Evolutionary conservation across 2,888 invertebrate genomes (phyloP).

Genomic region (Zelleria hepariella): DNA sequence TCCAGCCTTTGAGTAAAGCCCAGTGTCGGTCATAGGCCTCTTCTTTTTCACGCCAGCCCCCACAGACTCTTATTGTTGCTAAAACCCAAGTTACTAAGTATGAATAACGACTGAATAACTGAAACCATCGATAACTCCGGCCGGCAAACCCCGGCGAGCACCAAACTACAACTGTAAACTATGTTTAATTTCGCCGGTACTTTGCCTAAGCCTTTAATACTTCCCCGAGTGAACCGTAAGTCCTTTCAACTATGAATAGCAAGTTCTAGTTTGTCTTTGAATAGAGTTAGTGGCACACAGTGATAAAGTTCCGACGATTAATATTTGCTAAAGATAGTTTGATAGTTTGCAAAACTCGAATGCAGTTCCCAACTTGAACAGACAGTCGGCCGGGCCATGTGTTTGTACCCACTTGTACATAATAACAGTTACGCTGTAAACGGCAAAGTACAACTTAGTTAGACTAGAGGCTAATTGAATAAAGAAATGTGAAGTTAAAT

Average conservation of each 20-base stretch:
- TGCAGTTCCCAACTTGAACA: slow-evolving; percentile 29
- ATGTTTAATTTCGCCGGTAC: neutral
- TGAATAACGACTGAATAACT: neutral
- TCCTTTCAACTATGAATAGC: slow-evolving; percentile 2
- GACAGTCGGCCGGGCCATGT: slow-evolving; percentile 11
- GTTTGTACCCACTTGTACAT: neutral
- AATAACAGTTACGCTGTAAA: neutral
- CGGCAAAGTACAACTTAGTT: neutral
- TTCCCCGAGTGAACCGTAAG: neutral
- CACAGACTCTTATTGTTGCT: too few relatives aligned
- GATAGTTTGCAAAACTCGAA: slow-evolving; percentile 35
- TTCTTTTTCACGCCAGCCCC: too few relatives aligned
- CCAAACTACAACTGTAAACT: neutral
- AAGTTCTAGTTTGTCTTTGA: slow-evolving; percentile 35
- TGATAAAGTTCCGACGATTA: slow-evolving; percentile 39
- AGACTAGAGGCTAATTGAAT: too few relatives aligned
- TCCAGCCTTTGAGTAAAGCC: too few relatives aligned
- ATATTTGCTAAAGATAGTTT: slow-evolving; percentile 54
- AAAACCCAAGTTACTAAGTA: too few relatives aligned
- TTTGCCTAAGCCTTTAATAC: neutral
- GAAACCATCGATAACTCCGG: neutral
- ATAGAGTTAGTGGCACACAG: slow-evolving; percentile 29
- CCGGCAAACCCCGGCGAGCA: neutral
- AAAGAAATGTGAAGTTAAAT: too few relatives aligned
- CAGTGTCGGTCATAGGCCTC: too few relatives aligned